Evolutionary conservation across 2,888 invertebrate species (phyloP).

Genomic region (Conops quadrifasciatus): DNA sequence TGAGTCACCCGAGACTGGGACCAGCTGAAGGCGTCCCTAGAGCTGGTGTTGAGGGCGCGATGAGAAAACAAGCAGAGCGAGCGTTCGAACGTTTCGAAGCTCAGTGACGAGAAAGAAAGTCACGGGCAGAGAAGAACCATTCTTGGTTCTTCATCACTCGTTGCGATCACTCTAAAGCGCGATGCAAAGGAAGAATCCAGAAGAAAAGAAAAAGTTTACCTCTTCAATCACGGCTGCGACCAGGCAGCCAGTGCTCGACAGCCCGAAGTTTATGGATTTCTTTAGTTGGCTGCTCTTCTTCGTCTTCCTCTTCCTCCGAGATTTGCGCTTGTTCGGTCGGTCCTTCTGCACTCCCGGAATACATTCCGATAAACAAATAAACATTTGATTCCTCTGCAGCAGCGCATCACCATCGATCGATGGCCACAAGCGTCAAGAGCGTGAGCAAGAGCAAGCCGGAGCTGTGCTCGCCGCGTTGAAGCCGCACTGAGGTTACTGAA

Average conservation of each 20-base stretch:
- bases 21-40: no score
- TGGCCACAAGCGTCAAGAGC: background rate
- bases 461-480: background rate
- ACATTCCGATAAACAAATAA: slow-evolving; percentile 31
- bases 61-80: no score
- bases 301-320: slow-evolving; percentile 11
- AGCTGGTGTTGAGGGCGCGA: no score
- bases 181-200: background rate
- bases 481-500: slow-evolving; percentile 44
- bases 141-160: slow-evolving; percentile 20
- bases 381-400: slow-evolving; percentile 20
- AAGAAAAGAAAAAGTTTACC: slow-evolving; percentile 24
- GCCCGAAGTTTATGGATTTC: background rate
- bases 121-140: slow-evolving; percentile 52
- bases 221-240: slow-evolving; percentile 34
- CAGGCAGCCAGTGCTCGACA: background rate
- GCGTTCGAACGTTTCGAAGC: no score
- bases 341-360: background rate
- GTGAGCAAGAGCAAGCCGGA: background rate
- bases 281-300: background rate
- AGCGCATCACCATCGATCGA: background rate
- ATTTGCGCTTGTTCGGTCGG: background rate
- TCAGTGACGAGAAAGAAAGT: background rate
- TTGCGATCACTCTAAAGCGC: slow-evolving; percentile 16
- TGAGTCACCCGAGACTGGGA: slow-evolving; percentile 16